Percentiles rank a stretch among this genome's conserved stretches.
phyloP scores from a whole-genome alignment of 1,140 invertebrate genomes.

The Cotesia glomerata region DNA sequence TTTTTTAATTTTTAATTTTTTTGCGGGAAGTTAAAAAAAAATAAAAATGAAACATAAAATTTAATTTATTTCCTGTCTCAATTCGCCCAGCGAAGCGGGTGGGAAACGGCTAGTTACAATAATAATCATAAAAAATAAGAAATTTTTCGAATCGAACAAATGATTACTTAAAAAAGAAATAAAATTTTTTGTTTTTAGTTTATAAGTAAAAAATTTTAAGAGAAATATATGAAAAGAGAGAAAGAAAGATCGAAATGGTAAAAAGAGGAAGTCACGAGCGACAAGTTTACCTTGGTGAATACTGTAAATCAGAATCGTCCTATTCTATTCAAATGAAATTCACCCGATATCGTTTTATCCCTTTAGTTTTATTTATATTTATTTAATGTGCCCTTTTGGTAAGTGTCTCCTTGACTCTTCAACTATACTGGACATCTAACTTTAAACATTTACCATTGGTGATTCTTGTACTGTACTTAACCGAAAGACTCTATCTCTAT shows the following conservation, averaged over 20 bases:
- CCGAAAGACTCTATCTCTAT: neutral
- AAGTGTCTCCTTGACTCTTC: neutral
- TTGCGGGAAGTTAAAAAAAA: too few relatives aligned
- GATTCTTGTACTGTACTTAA: neutral
- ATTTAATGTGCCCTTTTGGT: neutral
- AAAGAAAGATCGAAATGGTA: conserved; percentile 47
- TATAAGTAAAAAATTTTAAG: too few relatives aligned
- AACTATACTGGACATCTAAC: neutral
- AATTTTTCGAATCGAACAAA: too few relatives aligned
- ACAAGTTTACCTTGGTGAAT: conserved; percentile 37
- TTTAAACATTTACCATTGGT: neutral
- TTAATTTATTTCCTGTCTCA: too few relatives aligned
- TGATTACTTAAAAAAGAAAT: too few relatives aligned
- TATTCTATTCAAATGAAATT: conserved; percentile 61
- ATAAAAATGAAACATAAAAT: too few relatives aligned
- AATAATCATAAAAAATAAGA: too few relatives aligned
- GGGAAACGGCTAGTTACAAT: too few relatives aligned
- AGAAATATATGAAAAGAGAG: conserved; percentile 34
- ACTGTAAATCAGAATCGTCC: conserved; percentile 57
- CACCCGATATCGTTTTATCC: conserved; percentile 29
- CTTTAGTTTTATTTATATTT: neutral
- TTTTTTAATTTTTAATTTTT: too few relatives aligned
- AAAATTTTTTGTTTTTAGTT: too few relatives aligned
- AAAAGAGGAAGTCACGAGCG: conserved; percentile 38
- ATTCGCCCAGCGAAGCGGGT: too few relatives aligned